Conservation (phyloP, 37 sponge, comb jelly and placozoan species). For the Aplysina aerophoba region DNA sequence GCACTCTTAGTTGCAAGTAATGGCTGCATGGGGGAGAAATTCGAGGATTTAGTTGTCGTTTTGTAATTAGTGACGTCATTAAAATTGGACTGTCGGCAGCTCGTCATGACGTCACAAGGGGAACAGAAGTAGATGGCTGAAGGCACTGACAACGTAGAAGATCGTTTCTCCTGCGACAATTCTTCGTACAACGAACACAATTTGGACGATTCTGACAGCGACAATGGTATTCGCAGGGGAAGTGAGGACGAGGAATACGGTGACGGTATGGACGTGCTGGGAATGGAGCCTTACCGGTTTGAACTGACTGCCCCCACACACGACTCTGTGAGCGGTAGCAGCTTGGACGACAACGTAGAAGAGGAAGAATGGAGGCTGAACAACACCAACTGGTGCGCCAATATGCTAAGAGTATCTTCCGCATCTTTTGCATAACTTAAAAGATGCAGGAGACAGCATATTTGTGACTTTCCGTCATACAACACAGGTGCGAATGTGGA, state of each 20-base stretch:
- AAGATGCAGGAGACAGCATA: too few relatives aligned
- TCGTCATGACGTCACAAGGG: too few relatives aligned
- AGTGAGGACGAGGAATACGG: not conserved
- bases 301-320: not conserved
- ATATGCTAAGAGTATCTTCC: not conserved
- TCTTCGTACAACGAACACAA: not conserved
- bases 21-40: too few relatives aligned
- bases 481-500: conserved; percentile 43
- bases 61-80: too few relatives aligned
- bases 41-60: too few relatives aligned
- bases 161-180: not conserved
- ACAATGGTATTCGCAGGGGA: too few relatives aligned
- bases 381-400: conserved; percentile 37
- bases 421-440: not conserved
- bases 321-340: not conserved
- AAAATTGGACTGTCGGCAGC: too few relatives aligned
- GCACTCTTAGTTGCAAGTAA: too few relatives aligned
- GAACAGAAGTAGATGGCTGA: too few relatives aligned
- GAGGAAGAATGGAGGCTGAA: not conserved
- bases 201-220: not conserved
- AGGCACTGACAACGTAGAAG: not conserved
- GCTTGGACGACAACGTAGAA: conserved; percentile 3
- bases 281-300: conserved; percentile 38
- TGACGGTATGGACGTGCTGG: not conserved
- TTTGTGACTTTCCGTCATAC: not conserved